Conservation (phyloP, 2,888 invertebrate species). For the Cantharis rufa region DNA sequence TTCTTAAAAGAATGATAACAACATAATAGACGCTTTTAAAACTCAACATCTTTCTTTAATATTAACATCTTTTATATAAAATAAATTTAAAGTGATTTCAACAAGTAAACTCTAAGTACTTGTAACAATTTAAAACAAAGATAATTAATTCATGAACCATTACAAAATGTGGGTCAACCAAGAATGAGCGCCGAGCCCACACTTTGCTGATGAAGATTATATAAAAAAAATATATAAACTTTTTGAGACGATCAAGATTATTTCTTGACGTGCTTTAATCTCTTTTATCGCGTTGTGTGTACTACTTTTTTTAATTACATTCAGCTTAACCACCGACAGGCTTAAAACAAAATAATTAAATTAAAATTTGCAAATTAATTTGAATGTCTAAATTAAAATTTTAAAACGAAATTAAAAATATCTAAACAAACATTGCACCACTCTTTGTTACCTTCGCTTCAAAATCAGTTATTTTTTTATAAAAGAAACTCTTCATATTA, state of each 20-base stretch:
- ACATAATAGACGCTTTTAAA: constrained; percentile 21
- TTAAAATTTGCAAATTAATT: neutral
- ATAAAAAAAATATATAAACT: neutral
- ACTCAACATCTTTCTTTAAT: constrained; percentile 15
- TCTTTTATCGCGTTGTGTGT: neutral
- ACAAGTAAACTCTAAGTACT: constrained; percentile 7
- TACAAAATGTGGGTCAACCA: neutral
- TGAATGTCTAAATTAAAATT: neutral
- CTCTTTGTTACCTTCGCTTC: no score
- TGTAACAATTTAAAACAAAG: neutral
- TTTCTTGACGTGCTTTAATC: neutral
- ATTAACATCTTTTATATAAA: constrained; percentile 4
- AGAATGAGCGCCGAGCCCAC: neutral
- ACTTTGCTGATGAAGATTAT: neutral
- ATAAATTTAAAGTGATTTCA: constrained; percentile 6
- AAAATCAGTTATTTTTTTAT: neutral
- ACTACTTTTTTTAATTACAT: neutral
- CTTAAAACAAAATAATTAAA: neutral
- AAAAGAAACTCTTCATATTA: neutral
- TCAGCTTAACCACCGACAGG: neutral
- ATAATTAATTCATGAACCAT: neutral
- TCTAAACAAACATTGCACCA: neutral
- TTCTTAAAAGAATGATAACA: constrained; percentile 33
- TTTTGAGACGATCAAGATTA: neutral
- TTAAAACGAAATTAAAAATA: neutral